phyloP scores from a whole-genome alignment of 2,113 vertebrate species.

The Gasterosteus aculeatus region DNA sequence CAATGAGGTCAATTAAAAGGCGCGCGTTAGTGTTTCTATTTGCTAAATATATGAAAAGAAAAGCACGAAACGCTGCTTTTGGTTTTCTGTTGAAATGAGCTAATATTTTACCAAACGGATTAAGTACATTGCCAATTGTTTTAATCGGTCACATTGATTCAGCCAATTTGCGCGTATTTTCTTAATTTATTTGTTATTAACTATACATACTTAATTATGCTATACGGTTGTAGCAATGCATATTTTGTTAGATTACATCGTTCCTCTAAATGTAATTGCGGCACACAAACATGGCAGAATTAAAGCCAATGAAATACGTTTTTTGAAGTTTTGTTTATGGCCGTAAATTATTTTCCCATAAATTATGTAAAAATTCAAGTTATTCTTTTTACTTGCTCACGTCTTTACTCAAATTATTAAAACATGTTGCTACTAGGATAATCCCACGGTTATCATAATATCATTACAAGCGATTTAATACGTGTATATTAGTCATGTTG shows the following conservation, averaged over 20 bases:
- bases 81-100: not conserved
- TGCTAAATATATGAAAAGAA: not conserved
- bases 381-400: not conserved
- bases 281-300: not conserved
- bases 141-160: not conserved
- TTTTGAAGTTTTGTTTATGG: not conserved
- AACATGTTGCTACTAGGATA: not conserved
- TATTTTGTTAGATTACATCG: not conserved
- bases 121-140: not conserved
- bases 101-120: not conserved
- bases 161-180: not conserved
- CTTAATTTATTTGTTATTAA: not conserved
- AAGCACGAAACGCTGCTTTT: rapidly evolving
- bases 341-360: not conserved
- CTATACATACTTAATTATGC: too few relatives aligned
- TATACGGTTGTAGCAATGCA: not conserved
- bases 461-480: not conserved
- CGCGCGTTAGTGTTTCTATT: not conserved
- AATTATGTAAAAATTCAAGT: not conserved
- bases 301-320: not conserved
- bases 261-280: not conserved
- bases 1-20: not conserved
- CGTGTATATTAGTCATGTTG: not conserved
- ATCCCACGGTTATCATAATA: not conserved
- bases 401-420: not conserved